Conservation (phyloP, 2,113 vertebrate species). For the Anarhynchus alexandrinus region DNA sequence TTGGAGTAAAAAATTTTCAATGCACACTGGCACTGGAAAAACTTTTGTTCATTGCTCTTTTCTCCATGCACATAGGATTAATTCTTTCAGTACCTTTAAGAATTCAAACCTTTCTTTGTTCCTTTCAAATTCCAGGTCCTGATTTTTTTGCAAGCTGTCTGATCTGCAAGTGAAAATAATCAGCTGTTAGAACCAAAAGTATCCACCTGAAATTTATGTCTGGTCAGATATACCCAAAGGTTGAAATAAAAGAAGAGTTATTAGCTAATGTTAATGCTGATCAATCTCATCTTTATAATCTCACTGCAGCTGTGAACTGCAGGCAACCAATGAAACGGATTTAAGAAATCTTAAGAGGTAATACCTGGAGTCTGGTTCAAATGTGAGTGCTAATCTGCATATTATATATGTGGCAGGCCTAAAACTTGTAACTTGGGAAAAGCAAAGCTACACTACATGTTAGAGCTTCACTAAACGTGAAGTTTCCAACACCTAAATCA, state of each 20-base stretch:
- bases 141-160: conserved; percentile 96
- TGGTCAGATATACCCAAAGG: not conserved
- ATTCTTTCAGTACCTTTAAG: conserved; percentile 83
- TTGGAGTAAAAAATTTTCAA: not conserved
- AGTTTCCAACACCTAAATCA: not conserved
- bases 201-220: not conserved
- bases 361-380: not conserved
- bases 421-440: not conserved
- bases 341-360: not conserved
- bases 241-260: not conserved
- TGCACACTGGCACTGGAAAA: not conserved
- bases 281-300: not conserved
- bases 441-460: not conserved
- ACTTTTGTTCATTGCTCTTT: not conserved
- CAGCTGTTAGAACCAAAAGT: not conserved
- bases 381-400: not conserved
- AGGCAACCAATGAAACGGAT: not conserved
- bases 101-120: conserved; percentile 97
- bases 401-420: not conserved
- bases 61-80: not conserved
- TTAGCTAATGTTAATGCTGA: not conserved
- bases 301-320: not conserved
- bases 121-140: conserved; percentile 97
- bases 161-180: conserved; percentile 71
- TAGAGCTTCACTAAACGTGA: not conserved